These are phyloP conservation scores for Sialia sialis DNA, from an alignment of 2,113 vertebrate genomes.

Conservation along the genomic window DNA sequence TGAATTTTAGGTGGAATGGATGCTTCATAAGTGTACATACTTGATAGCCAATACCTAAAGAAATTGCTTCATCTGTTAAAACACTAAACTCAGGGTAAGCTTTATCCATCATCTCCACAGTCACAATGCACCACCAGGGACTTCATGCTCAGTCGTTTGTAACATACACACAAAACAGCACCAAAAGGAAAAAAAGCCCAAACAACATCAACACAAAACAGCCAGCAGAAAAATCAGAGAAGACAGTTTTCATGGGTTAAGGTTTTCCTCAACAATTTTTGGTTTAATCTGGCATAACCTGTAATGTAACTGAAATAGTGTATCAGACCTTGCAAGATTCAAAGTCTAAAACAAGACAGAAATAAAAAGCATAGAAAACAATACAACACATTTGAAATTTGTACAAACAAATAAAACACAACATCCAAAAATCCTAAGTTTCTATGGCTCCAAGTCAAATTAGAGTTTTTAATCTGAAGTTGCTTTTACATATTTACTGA, in stretches of 20 bases:
- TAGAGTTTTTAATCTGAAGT: neutral
- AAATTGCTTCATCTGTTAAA: neutral
- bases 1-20: neutral
- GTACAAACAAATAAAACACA: neutral
- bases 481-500: neutral
- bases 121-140: neutral
- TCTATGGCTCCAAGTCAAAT: neutral
- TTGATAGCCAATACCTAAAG: neutral
- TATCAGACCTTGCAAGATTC: neutral
- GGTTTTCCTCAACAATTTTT: neutral
- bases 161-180: neutral
- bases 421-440: neutral
- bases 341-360: neutral
- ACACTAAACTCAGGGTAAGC: neutral
- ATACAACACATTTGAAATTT: neutral
- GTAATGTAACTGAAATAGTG: neutral
- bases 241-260: neutral
- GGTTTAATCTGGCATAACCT: neutral
- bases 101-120: neutral
- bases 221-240: neutral
- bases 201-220: neutral
- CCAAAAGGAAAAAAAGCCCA: accelerated
- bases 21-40: neutral
- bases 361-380: neutral
- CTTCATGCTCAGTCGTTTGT: neutral